phyloP scores from a whole-genome alignment of 2,797 vertebrate species.

The Lacerta bilineata region DNA sequence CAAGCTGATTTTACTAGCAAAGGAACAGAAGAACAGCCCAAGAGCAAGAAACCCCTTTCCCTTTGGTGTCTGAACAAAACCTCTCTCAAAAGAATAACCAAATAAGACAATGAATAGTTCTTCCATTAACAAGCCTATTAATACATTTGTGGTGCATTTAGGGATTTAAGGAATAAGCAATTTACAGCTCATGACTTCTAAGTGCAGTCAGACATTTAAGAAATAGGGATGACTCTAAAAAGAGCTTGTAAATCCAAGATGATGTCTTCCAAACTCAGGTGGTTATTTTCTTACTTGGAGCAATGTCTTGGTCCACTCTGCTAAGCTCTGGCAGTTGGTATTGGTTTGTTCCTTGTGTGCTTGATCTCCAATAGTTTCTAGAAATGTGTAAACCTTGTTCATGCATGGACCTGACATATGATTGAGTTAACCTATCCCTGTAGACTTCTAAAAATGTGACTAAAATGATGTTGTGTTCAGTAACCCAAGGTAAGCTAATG shows the following conservation, averaged over 20 bases:
- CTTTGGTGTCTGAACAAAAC: neutral
- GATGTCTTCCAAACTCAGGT: neutral
- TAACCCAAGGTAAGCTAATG: neutral
- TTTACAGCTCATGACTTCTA: neutral
- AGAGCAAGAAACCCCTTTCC: neutral
- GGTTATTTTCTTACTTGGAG: neutral
- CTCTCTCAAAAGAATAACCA: neutral
- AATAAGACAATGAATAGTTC: neutral
- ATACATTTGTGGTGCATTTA: neutral
- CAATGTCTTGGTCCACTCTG: neutral
- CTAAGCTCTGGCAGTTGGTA: neutral
- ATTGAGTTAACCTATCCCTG: neutral
- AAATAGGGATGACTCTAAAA: neutral
- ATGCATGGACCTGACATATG: neutral
- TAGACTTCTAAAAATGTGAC: neutral
- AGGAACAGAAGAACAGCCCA: neutral
- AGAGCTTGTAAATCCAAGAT: neutral
- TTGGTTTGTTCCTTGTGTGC: neutral
- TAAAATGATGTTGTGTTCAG: neutral
- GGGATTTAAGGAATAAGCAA: neutral
- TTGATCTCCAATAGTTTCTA: neutral
- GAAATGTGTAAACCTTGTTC: neutral
- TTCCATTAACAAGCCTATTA: neutral
- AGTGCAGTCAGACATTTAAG: neutral
- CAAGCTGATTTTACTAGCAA: neutral